Percentiles rank a stretch among this genome's conserved stretches.
Evolutionary conservation across 2,113 vertebrate species (phyloP).

Genomic region (Phrynosoma blainvillii): DNA sequence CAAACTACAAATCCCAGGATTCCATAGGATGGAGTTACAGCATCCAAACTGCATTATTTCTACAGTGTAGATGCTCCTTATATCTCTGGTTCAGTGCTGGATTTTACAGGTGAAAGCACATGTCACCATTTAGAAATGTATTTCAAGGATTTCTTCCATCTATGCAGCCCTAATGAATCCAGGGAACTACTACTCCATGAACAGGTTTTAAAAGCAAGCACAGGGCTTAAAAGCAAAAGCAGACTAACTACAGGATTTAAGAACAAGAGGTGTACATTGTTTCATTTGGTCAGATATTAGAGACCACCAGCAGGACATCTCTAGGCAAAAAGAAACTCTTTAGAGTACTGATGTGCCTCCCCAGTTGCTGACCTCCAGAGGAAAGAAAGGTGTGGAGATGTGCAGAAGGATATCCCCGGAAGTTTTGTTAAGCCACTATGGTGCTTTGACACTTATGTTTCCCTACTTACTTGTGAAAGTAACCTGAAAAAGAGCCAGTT

Average conservation of each 20-base stretch:
- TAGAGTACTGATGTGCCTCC: not conserved
- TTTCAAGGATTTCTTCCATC: slow-evolving; percentile 2
- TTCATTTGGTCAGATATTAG: not conserved
- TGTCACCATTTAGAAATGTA: not conserved
- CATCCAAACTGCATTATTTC: no score
- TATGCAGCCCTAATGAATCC: fast-evolving
- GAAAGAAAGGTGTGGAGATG: not conserved
- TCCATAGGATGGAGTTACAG: no score
- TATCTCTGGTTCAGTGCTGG: not conserved
- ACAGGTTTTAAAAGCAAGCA: not conserved
- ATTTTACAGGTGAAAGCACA: not conserved
- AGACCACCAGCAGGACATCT: not conserved
- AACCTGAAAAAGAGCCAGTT: not conserved
- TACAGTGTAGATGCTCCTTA: no score
- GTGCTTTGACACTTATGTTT: not conserved
- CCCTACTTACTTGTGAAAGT: not conserved
- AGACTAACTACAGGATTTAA: not conserved
- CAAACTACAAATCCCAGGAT: no score
- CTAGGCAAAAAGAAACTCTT: not conserved
- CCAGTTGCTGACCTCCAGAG: not conserved
- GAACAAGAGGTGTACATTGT: not conserved
- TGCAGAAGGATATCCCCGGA: not conserved
- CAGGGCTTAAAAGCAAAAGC: not conserved
- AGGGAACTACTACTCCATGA: not conserved
- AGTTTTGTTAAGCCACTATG: not conserved